Evolutionary conservation across 2,113 vertebrate genomes (phyloP).

Genomic region (Hyla sarda): DNA sequence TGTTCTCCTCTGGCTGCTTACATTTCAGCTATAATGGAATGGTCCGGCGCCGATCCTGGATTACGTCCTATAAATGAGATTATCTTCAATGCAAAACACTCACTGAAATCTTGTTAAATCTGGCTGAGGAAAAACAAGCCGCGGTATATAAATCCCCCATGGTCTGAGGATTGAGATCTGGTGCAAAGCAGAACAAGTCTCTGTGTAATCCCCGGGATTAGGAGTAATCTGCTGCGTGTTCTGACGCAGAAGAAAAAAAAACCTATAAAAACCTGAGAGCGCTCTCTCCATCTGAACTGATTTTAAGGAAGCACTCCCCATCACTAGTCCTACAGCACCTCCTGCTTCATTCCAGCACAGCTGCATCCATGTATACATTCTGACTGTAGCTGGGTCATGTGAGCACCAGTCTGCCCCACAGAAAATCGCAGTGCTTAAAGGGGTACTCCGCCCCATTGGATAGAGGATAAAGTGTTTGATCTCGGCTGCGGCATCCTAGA

Average conservation of each 20-base stretch:
- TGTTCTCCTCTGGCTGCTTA: neutral
- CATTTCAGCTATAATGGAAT: neutral
- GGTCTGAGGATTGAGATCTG: neutral
- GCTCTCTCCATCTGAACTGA: too few species aligned
- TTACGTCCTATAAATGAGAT: conserved; percentile 15
- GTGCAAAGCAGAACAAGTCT: neutral
- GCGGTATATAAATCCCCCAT: neutral
- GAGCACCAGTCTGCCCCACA: too few species aligned
- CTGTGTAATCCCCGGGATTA: neutral
- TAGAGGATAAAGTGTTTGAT: too few species aligned
- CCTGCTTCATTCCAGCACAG: too few species aligned
- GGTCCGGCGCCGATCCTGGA: neutral
- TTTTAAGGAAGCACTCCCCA: too few species aligned
- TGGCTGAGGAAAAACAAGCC: neutral
- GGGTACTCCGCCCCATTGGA: too few species aligned
- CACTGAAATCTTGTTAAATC: neutral
- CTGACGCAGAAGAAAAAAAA: neutral
- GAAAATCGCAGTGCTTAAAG: too few species aligned
- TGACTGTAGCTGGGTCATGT: too few species aligned
- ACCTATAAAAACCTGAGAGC: too few species aligned
- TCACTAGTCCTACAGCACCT: too few species aligned
- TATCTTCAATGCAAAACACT: neutral
- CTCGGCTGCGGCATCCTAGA: too few species aligned
- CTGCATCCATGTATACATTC: too few species aligned
- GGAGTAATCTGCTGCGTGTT: neutral